Evolutionary conservation across 2,797 vertebrate genomes (phyloP).

Genomic region (Malurus splendens): DNA sequence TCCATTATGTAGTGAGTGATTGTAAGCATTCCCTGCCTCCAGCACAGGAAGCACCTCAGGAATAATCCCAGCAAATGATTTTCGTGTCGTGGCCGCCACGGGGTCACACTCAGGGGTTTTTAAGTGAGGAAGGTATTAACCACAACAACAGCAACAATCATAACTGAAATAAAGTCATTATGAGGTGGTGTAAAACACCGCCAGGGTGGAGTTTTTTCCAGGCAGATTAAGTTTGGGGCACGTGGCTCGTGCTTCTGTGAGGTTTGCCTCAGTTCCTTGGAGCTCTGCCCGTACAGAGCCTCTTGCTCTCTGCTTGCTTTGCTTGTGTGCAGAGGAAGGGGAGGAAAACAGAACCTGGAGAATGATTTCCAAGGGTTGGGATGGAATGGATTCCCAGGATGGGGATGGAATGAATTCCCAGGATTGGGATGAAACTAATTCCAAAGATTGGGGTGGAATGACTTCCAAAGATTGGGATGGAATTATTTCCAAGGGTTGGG

Average conservation of each 20-base stretch:
- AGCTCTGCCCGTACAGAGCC: background rate
- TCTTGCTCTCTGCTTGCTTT: conserved; percentile 1
- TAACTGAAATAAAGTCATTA: conserved; percentile 22
- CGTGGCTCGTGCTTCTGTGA: background rate
- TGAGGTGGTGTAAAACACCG: background rate
- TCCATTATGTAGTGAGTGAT: conserved; percentile 32
- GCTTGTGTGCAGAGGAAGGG: background rate
- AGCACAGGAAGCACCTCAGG: conserved; percentile 34
- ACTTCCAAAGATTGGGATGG: background rate
- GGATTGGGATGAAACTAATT: too few relatives aligned
- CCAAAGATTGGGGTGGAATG: background rate
- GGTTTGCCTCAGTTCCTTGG: background rate
- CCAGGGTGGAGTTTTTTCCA: background rate
- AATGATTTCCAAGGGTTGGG: background rate
- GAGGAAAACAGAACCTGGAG: background rate
- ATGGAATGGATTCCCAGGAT: background rate
- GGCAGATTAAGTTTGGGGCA: background rate
- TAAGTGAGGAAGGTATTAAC: conserved; percentile 26
- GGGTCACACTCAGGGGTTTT: background rate
- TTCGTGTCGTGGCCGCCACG: background rate
- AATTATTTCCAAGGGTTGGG: background rate
- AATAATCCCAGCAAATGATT: conserved; percentile 24
- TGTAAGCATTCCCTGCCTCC: conserved; percentile 13
- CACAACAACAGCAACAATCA: conserved; percentile 9
- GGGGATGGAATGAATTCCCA: too few relatives aligned